These are phyloP conservation scores for Podarcis raffonei DNA, from an alignment of 2,113 vertebrate genomes.

Conservation along the genomic window DNA sequence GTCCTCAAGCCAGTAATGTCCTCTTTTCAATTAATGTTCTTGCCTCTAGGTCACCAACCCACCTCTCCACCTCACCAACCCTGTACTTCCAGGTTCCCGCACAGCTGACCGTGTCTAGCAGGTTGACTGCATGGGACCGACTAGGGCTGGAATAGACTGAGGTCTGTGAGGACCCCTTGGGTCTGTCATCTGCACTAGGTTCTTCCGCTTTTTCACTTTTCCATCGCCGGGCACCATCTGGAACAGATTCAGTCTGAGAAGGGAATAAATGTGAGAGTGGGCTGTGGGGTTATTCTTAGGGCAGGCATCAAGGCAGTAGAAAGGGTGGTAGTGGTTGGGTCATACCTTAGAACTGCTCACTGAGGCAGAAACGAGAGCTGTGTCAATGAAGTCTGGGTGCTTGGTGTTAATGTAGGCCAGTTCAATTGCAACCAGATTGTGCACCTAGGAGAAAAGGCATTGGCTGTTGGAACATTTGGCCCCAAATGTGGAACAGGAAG, in stretches of 20 bases:
- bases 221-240: constrained; percentile 75
- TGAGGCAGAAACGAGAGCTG: constrained; percentile 80
- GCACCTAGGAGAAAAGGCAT: constrained; percentile 68
- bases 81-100: neutral
- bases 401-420: constrained; percentile 86
- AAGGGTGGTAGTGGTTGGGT: no score
- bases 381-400: constrained; percentile 84
- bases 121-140: constrained; percentile 79
- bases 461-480: no score
- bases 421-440: constrained; percentile 83
- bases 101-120: constrained; percentile 79
- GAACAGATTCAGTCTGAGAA: constrained; percentile 69
- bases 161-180: neutral
- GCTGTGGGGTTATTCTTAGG: no score
- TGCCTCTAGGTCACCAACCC: neutral
- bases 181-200: constrained; percentile 36
- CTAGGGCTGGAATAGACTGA: constrained; percentile 63
- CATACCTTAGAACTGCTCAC: constrained; percentile 82
- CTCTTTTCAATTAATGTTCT: neutral
- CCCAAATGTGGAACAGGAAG: no score
- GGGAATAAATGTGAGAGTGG: neutral
- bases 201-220: constrained; percentile 72
- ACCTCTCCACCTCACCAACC: neutral
- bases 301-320: neutral
- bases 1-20: no score